A percentile compares a stretch with the other conserved stretches of the same genome.
These are phyloP conservation scores for Planococcus citri DNA, from an alignment of 1,140 invertebrate species.

Conservation along the genomic window DNA sequence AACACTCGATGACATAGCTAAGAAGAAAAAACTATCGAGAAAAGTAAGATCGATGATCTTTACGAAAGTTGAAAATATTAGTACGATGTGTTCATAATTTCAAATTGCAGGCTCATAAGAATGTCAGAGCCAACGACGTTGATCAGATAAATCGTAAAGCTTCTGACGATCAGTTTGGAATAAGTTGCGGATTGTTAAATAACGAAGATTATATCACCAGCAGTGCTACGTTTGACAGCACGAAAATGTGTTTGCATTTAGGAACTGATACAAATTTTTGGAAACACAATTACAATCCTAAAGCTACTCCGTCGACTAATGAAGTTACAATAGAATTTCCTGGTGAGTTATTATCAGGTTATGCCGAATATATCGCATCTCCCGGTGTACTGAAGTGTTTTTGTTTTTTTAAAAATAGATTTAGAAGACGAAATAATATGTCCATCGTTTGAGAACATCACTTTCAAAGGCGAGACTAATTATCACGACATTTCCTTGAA, in stretches of 20 bases:
- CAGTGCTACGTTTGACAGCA: background rate
- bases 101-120: too few species aligned
- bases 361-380: too few species aligned
- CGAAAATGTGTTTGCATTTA: background rate
- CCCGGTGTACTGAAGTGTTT: too few species aligned
- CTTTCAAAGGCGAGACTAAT: background rate
- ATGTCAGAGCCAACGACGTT: too few species aligned
- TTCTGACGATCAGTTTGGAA: background rate
- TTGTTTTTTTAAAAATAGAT: background rate
- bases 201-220: background rate
- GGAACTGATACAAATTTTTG: too few species aligned
- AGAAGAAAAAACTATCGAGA: background rate
- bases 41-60: background rate
- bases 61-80: background rate
- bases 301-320: constrained; percentile 28
- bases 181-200: background rate
- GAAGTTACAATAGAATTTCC: background rate
- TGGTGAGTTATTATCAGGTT: background rate
- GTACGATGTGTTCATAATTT: too few species aligned
- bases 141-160: background rate
- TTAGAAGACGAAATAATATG: background rate
- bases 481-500: background rate
- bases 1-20: background rate
- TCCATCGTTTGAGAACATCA: background rate
- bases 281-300: too few species aligned